A percentile compares a stretch with the other conserved stretches of the same genome.
These are phyloP conservation scores for Cassiopea andromeda DNA, from an alignment of 30 jellyfish, hydroid and myxozoan genomes.

Conservation along the genomic window DNA sequence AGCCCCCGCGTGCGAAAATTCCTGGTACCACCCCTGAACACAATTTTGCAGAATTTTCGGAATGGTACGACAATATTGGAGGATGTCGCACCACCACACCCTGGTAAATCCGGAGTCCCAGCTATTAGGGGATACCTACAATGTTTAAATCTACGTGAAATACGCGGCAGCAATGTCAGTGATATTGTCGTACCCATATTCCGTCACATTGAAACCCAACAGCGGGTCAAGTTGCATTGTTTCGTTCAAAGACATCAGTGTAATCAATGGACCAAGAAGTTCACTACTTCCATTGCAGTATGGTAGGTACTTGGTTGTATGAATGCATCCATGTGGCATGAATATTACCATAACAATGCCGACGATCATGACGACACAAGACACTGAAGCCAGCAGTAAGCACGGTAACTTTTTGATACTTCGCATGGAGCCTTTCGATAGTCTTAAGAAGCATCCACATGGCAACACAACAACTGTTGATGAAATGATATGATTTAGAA, in stretches of 20 bases:
- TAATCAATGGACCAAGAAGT: conserved; percentile 93
- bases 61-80: too few species aligned
- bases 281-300: conserved; percentile 95
- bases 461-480: conserved; percentile 73
- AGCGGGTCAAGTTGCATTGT: conserved; percentile 52
- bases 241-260: conserved; percentile 82
- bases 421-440: conserved; percentile 58
- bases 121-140: not conserved
- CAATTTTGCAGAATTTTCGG: too few species aligned
- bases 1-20: too few species aligned
- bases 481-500: not conserved
- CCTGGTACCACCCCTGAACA: too few species aligned
- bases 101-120: too few species aligned
- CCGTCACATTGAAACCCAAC: conserved; percentile 35
- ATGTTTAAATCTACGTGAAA: conserved; percentile 33
- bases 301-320: conserved; percentile 69
- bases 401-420: conserved; percentile 80
- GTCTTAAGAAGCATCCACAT: conserved; percentile 65
- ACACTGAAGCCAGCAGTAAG: conserved; percentile 66
- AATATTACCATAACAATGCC: conserved; percentile 73
- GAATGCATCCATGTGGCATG: conserved; percentile 84
- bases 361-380: conserved; percentile 49
- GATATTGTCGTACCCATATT: conserved; percentile 65
- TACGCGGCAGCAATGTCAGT: conserved; percentile 90
- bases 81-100: too few species aligned